These are phyloP conservation scores for Sycophaga agraensis DNA, from an alignment of 1,140 invertebrate genomes.

Conservation along the genomic window DNA sequence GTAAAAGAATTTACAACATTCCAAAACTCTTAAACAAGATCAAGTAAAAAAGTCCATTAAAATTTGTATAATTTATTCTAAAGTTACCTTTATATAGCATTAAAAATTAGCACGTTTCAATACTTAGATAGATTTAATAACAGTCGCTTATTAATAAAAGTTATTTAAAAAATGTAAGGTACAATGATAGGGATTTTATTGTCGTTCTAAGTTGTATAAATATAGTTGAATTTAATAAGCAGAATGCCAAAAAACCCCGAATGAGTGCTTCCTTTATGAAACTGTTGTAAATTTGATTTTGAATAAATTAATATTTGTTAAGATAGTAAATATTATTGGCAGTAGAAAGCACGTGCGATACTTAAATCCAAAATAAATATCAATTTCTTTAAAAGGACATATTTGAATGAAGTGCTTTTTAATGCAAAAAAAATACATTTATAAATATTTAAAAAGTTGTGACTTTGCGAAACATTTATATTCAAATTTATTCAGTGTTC, in stretches of 20 bases:
- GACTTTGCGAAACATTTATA: neutral
- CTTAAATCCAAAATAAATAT: neutral
- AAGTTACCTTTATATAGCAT: neutral
- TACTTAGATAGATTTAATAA: neutral
- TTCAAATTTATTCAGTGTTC: too few relatives aligned
- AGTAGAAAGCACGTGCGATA: neutral
- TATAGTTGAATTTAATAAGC: constrained; percentile 23
- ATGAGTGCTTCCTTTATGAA: constrained; percentile 35
- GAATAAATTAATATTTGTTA: constrained; percentile 8
- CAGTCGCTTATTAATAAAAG: neutral
- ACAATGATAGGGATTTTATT: neutral
- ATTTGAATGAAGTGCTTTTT: neutral
- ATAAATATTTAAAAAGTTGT: neutral
- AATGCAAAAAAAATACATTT: constrained; percentile 7
- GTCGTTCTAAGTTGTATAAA: constrained; percentile 25
- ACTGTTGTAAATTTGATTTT: constrained; percentile 8
- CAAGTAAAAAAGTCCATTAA: neutral
- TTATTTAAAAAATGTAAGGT: constrained; percentile 7
- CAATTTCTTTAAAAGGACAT: neutral
- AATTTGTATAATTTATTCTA: neutral
- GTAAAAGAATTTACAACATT: constrained; percentile 1
- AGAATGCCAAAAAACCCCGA: constrained; percentile 41
- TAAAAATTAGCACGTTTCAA: constrained; percentile 1
- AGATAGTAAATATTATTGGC: neutral
- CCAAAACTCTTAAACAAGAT: constrained; percentile 5